phyloP scores from a whole-genome alignment of 2,888 invertebrate genomes.

The Megaustenia siamemsis region DNA sequence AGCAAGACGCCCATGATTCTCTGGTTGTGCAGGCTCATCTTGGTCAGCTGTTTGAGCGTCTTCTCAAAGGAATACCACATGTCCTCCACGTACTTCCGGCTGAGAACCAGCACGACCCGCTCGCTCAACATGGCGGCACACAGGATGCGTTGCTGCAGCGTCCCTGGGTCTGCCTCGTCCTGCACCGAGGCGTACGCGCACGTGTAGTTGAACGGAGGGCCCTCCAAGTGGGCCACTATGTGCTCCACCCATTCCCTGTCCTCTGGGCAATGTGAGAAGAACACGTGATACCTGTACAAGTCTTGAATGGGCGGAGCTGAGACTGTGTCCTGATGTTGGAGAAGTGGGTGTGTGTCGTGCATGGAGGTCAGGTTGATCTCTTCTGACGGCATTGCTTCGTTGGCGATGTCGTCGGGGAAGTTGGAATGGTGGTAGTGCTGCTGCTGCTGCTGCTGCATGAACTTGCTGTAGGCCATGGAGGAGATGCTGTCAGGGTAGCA shows the following conservation, averaged over 20 bases:
- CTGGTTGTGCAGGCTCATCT: constrained; percentile 69
- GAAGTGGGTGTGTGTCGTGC: neutral
- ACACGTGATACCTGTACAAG: constrained; percentile 72
- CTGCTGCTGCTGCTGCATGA: neutral
- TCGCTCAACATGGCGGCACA: constrained; percentile 76
- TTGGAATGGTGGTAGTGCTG: constrained; percentile 19
- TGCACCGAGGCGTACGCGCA: constrained; percentile 56
- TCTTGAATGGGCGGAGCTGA: constrained; percentile 63
- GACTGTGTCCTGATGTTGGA: constrained; percentile 47
- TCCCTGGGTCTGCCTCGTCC: constrained; percentile 46
- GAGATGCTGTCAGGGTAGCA: neutral
- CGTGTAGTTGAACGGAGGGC: constrained; percentile 67
- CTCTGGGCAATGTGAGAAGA: constrained; percentile 69
- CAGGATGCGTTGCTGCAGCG: constrained; percentile 61
- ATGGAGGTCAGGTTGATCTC: too few relatives aligned
- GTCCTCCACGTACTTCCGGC: constrained; percentile 65
- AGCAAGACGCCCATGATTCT: constrained; percentile 70
- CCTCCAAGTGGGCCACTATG: constrained; percentile 65
- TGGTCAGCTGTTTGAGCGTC: constrained; percentile 68
- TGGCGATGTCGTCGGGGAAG: neutral
- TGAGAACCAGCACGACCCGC: constrained; percentile 70
- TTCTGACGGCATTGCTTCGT: neutral
- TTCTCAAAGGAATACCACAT: constrained; percentile 73
- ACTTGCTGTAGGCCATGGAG: neutral
- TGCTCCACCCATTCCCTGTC: constrained; percentile 70